Evolutionary conservation across 2,113 vertebrate species (phyloP).

Genomic region (Chunga burmeisteri): DNA sequence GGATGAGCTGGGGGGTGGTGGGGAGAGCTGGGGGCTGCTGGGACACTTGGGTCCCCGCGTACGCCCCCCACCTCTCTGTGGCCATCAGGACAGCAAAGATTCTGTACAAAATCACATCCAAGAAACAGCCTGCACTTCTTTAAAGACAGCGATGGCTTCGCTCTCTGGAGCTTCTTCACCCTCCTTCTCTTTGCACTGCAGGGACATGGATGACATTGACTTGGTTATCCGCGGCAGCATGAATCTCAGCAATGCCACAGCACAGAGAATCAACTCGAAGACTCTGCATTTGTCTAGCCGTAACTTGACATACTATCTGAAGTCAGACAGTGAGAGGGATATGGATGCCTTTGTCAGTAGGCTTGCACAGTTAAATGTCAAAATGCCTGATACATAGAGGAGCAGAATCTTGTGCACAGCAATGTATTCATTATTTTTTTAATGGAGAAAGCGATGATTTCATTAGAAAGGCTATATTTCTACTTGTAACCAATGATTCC

Average conservation of each 20-base stretch:
- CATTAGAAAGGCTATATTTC: neutral
- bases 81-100: neutral
- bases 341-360: neutral
- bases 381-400: neutral
- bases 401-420: neutral
- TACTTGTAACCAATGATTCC: neutral
- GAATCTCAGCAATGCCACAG: neutral
- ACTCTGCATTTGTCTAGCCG: neutral
- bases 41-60: neutral
- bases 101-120: neutral
- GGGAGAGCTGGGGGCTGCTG: neutral
- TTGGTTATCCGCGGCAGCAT: accelerated
- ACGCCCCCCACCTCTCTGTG: neutral
- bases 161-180: neutral
- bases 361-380: neutral
- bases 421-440: neutral
- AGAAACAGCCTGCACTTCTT: neutral
- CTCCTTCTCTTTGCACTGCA: neutral
- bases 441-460: neutral
- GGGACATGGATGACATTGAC: neutral
- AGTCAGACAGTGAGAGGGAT: neutral
- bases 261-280: accelerated
- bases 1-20: accelerated
- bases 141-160: accelerated
- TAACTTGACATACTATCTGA: neutral